Evolutionary conservation across 1,140 invertebrate species (phyloP).

Genomic region (Hylaeus anthracinus): DNA sequence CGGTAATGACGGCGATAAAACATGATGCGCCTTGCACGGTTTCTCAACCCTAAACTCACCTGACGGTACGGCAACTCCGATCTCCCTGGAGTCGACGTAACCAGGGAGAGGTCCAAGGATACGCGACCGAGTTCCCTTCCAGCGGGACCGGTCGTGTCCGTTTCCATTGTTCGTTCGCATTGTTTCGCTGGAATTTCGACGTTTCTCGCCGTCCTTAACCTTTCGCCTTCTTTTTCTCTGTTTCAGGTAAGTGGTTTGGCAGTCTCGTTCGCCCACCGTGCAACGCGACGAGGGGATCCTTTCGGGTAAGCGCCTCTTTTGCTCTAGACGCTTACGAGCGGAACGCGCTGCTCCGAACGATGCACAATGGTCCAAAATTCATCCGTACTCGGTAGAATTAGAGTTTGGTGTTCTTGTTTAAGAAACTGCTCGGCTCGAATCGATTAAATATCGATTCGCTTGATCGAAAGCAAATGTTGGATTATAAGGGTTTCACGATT

Average conservation of each 20-base stretch:
- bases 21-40: constrained; percentile 58
- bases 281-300: not conserved
- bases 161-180: not conserved
- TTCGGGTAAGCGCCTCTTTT: not conserved
- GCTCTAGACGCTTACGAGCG: not conserved
- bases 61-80: too few relatives aligned
- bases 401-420: too few relatives aligned
- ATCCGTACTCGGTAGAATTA: too few relatives aligned
- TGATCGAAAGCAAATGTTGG: too few relatives aligned
- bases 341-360: not conserved
- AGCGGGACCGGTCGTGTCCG: not conserved
- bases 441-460: too few relatives aligned
- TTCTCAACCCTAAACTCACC: constrained; percentile 4
- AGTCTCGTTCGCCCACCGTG: not conserved
- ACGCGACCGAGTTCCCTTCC: not conserved
- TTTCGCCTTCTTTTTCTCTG: constrained; percentile 44
- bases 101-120: not conserved
- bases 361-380: not conserved
- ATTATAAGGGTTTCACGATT: not conserved
- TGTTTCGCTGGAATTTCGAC: constrained; percentile 24
- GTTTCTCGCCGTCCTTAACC: constrained; percentile 32
- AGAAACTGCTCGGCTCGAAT: too few relatives aligned
- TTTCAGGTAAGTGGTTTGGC: constrained; percentile 65
- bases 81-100: constrained; percentile 12
- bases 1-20: constrained; percentile 70